Evolutionary conservation across 1,140 invertebrate species (phyloP).

Genomic region (Ericerus pela): DNA sequence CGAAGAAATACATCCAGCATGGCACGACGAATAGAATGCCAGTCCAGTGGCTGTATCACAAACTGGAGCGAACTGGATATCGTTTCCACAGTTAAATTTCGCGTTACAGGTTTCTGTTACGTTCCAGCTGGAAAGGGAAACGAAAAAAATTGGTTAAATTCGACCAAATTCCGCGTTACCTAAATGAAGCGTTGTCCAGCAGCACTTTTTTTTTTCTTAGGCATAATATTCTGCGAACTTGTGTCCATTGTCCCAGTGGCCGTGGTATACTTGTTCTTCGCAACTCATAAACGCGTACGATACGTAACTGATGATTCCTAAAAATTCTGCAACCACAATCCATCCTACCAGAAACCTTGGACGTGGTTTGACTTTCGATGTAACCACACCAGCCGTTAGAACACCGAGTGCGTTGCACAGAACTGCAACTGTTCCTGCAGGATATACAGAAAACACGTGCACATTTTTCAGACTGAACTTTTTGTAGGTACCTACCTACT

Average conservation of each 20-base stretch:
- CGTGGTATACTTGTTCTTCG: conserved; percentile 38
- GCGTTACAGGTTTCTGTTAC: conserved; percentile 41
- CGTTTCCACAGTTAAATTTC: conserved; percentile 41
- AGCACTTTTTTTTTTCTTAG: too few relatives aligned
- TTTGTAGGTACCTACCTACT: background rate
- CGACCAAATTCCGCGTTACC: too few relatives aligned
- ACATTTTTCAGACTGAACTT: background rate
- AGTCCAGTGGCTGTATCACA: conserved; percentile 39
- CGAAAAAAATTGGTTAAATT: background rate
- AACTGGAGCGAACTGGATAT: conserved; percentile 49
- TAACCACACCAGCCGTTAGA: conserved; percentile 47
- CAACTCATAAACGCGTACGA: conserved; percentile 55
- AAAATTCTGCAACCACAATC: conserved; percentile 51
- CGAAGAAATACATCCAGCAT: conserved; percentile 41
- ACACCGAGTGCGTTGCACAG: conserved; percentile 54
- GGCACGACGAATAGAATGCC: conserved; percentile 52
- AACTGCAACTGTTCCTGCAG: conserved; percentile 49
- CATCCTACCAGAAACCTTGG: conserved; percentile 51
- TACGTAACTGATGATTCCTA: conserved; percentile 46
- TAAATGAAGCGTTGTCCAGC: too few relatives aligned
- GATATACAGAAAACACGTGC: background rate
- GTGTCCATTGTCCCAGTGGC: conserved; percentile 30
- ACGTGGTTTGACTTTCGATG: conserved; percentile 51
- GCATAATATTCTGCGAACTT: conserved; percentile 31
- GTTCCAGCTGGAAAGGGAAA: conserved; percentile 28